Percentiles rank a stretch among this genome's conserved stretches.
Evolutionary conservation across 2,797 vertebrate genomes (phyloP).

Genomic region (Danio albolineatus): DNA sequence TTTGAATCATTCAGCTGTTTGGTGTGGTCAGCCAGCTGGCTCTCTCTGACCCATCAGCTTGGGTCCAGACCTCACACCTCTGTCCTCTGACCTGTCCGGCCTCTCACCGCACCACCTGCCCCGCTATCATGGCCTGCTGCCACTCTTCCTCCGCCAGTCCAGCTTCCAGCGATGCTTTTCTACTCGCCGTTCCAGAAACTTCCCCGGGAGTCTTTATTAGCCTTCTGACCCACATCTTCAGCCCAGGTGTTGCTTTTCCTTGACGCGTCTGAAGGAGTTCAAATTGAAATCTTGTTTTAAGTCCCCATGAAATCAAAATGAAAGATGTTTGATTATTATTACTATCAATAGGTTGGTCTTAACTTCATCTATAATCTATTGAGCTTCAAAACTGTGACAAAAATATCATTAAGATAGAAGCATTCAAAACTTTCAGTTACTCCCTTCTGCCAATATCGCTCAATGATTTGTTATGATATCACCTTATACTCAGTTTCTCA

Average conservation of each 20-base stretch:
- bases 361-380: too few species aligned
- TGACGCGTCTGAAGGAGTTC: constrained; percentile 1
- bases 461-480: too few species aligned
- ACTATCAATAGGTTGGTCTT: too few species aligned
- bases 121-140: constrained; percentile 19
- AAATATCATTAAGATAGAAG: too few species aligned
- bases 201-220: constrained; percentile 42
- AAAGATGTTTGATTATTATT: too few species aligned
- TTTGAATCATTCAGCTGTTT: constrained; percentile 44
- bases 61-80: constrained; percentile 48
- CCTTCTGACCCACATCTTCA: constrained; percentile 29
- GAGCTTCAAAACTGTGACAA: too few species aligned
- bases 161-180: constrained; percentile 6
- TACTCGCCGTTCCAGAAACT: constrained; percentile 35
- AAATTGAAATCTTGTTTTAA: neutral
- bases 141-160: constrained; percentile 1
- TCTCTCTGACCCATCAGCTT: constrained; percentile 37
- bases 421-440: too few species aligned
- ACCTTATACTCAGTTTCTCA: too few species aligned
- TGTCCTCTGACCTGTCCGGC: constrained; percentile 34
- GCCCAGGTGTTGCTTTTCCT: constrained; percentile 34
- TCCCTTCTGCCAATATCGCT: too few species aligned
- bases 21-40: constrained; percentile 42
- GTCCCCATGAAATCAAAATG: too few species aligned
- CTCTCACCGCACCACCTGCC: constrained; percentile 37